phyloP scores from a whole-genome alignment of 2,888 invertebrate species.

The Sinhomidia bicolor region DNA sequence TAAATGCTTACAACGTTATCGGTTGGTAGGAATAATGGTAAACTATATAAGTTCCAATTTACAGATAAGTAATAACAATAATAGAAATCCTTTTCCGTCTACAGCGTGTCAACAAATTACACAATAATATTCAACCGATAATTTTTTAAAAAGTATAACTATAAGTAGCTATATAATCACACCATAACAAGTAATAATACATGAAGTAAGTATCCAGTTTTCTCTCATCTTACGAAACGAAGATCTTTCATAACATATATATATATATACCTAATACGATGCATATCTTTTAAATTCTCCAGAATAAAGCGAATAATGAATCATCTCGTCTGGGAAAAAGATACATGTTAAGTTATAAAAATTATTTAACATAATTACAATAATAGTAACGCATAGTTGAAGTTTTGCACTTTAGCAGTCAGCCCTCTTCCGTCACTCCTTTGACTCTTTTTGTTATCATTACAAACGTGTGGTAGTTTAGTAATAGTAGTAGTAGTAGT shows the following conservation, averaged over 20 bases:
- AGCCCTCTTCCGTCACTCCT: slow-evolving; percentile 29
- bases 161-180: slow-evolving; percentile 28
- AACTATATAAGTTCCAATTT: slow-evolving; percentile 11
- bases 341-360: slow-evolving; percentile 40
- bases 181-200: slow-evolving; percentile 61
- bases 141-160: too few species aligned
- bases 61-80: slow-evolving; percentile 27
- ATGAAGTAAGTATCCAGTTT: slow-evolving; percentile 65
- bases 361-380: slow-evolving; percentile 40
- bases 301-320: background rate
- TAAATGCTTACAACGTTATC: slow-evolving; percentile 37
- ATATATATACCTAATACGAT: slow-evolving; percentile 1
- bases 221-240: background rate
- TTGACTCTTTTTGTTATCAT: background rate
- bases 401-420: slow-evolving; percentile 68
- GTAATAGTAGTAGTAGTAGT: slow-evolving; percentile 35
- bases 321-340: slow-evolving; percentile 28
- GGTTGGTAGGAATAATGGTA: slow-evolving; percentile 19
- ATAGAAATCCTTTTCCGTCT: slow-evolving; percentile 40
- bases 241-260: slow-evolving; percentile 30
- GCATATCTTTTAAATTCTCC: background rate
- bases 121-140: background rate
- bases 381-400: slow-evolving; percentile 34
- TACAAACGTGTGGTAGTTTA: slow-evolving; percentile 19
- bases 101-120: background rate